Base-by-base conservation (phyloP, 2,888 invertebrate species). In the Caenorhabditis macrosperma region DNA sequence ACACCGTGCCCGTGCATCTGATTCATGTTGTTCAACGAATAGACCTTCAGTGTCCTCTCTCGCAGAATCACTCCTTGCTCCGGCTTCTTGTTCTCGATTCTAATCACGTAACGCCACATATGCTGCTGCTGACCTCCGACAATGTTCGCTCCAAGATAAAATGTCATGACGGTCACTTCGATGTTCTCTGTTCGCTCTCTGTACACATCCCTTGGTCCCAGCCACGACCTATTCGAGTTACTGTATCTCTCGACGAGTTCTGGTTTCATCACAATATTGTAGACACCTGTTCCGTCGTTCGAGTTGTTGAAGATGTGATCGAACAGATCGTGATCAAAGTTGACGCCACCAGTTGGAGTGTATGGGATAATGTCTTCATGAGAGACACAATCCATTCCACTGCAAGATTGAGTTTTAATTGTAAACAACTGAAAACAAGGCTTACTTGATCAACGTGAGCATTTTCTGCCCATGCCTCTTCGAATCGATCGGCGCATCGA, bases 301-400 rank as follows among this genome's bases (percentile, higher is more conserved):
- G 35, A 44, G 4, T 68, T 68, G 48, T 81, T 82, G 82, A 90
- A 90, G 24, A 89, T 82, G 52, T 86, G 83, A 22, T 82, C 82
- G 78, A 98, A 98, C 2, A 98, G 92, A 91, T 98, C 97, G 91
- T 99, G 97, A 87, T 96, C 95, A 67, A 99, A 92, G 0, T 97
- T 97, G 15, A 82, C 57, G 85, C 94, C 93, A 89, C 97, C 97
- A 30, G 94, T 94, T 0, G 96, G 95, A 1, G 94, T 77, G 91
- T 97, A 98, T 0, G 99, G 99, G 86, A 98, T 93, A 84, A 99
- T 95, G 91, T 99, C 98, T 90, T 97, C 96, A 90, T 99, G 99
- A 0, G 96, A 95, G 10, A 98, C 97, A 91, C 98, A 99, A 92
- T 99, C 98, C 82, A 99, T 92, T 0, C 98, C 98, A 57, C 88